Conservation (phyloP, 2,888 invertebrate genomes). For the Euplagia quadripunctaria region DNA sequence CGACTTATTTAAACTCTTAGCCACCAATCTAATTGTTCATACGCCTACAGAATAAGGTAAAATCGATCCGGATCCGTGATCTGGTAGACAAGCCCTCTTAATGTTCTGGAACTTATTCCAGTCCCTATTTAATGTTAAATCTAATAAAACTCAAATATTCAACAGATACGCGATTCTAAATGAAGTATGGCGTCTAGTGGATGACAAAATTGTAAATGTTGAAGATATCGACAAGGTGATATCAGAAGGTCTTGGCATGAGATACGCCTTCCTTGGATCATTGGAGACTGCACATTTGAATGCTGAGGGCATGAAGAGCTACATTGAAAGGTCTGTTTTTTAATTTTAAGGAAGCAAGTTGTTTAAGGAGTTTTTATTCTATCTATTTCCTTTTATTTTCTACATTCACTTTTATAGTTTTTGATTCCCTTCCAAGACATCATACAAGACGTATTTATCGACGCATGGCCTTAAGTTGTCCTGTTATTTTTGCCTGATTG, state of each 20-base stretch:
- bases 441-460: background rate
- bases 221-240: slow-evolving; percentile 97
- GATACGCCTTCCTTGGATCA: slow-evolving; percentile 98
- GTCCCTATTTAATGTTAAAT: background rate
- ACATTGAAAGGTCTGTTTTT: slow-evolving; percentile 84
- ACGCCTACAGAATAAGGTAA: no score
- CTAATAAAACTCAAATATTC: background rate
- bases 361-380: background rate
- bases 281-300: slow-evolving; percentile 98
- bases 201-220: slow-evolving; percentile 94
- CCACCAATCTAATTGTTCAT: no score
- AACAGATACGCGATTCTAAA: slow-evolving; percentile 95
- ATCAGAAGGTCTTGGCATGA: slow-evolving; percentile 97
- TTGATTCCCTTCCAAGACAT: background rate
- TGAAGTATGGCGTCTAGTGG: slow-evolving; percentile 96
- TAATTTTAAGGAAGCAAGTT: background rate
- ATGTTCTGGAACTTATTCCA: background rate
- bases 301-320: slow-evolving; percentile 93
- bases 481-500: background rate
- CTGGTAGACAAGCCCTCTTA: no score
- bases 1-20: no score
- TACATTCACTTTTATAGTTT: background rate
- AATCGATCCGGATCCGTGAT: no score
- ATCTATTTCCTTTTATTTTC: background rate
- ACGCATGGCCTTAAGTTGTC: background rate